Evolutionary conservation across 2,113 vertebrate genomes (phyloP), one percentile per base, ranked within the genome.

Genomic region (Paramormyrops kingsleyae): DNA sequence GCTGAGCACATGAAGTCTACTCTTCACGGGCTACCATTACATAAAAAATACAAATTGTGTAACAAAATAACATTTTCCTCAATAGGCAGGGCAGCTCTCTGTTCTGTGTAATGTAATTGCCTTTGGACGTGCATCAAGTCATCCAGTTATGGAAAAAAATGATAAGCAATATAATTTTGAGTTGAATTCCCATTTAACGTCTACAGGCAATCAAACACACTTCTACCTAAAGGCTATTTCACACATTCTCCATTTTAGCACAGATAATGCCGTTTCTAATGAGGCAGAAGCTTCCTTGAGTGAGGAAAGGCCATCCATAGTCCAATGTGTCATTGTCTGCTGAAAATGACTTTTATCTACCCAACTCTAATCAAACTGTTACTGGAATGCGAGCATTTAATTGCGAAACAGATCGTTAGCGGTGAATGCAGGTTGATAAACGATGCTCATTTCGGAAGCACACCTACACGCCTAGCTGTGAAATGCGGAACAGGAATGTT

Each of bases 401-500:
- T 86, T 86, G 83, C 83, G 50, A 86, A 49, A 50, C 83, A 50
- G 83, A 86, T 86, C 31, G 74, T 42, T 80, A 80, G 74, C 35
- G 15, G 74, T 7, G 13, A 39, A 42, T 5, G 35, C 74, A 42
- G 74, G 35, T 13, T 80, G 35, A 80, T 19, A 42, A 80, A 42
- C 15, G 35, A 80, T 35, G 74, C 31, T 80, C 74, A 35, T 42
- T 80, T 19, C 6, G 1, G 13, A 80, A 42, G 35, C 35, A 39
- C 31, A 42, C 74, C 35, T 80, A 39, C 74, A 80, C 2, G 35
- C 74, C 31, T 42, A 35, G 31, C 74, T 42, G 9, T 80, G 74
- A 80, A 19, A 70, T 12, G n/a, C 62, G 15, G 35, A 42, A 80
- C 5, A 19, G 74, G 74, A 80, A 77, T 19, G 70, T 2, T 39